Conservation (phyloP, 2,113 vertebrate species). For the Promerops cafer region DNA sequence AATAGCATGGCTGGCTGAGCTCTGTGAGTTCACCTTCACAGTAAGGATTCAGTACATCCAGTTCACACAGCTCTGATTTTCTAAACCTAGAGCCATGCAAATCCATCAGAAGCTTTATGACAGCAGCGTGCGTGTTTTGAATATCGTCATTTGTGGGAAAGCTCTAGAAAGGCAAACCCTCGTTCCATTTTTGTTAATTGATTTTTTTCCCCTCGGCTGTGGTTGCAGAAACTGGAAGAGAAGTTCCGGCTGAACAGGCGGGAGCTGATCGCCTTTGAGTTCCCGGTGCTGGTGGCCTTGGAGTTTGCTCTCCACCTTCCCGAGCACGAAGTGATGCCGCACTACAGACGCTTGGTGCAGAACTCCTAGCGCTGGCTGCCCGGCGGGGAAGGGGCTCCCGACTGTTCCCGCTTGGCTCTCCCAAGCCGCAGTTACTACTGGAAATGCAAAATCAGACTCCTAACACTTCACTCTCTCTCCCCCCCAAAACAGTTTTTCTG, state of each 20-base stretch:
- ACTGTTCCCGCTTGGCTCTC: constrained; percentile 28
- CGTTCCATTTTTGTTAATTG: neutral
- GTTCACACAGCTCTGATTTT: neutral
- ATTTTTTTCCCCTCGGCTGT: neutral
- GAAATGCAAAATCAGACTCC: constrained; percentile 52
- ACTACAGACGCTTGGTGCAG: constrained; percentile 95
- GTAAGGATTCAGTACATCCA: neutral
- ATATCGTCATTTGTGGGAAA: neutral
- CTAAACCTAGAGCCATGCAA: neutral
- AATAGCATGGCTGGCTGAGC: neutral
- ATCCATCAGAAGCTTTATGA: neutral
- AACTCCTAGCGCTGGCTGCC: constrained; percentile 85
- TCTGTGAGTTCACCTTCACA: neutral
- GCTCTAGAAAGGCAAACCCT: neutral
- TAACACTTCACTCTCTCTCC: neutral
- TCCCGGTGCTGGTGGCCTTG: constrained; percentile 94
- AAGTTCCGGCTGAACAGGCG: constrained; percentile 93
- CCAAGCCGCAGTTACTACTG: constrained; percentile 25
- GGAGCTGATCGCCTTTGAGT: constrained; percentile 97
- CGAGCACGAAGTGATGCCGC: constrained; percentile 94
- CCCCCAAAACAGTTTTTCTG: neutral
- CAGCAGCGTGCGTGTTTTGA: neutral
- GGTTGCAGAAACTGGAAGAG: constrained; percentile 94
- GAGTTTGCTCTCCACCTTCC: constrained; percentile 97
- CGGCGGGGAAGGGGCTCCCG: constrained; percentile 48